These are phyloP conservation scores for Gobionotothen gibberifrons DNA, from an alignment of 2,797 vertebrate genomes.

Conservation along the genomic window DNA sequence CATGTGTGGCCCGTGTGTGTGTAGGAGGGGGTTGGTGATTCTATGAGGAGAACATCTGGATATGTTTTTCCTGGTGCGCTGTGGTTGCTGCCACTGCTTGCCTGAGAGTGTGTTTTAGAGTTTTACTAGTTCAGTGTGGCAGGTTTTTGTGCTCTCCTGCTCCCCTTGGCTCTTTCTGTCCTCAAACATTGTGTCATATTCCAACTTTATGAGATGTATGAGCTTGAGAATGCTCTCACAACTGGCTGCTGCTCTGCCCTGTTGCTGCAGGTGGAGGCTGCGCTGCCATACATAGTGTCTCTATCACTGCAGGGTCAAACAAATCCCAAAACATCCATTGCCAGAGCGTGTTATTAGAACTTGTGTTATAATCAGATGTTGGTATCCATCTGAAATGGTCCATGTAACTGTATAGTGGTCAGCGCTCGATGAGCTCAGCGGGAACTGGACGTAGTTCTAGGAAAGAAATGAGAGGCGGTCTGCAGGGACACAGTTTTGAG, in stretches of 20 bases:
- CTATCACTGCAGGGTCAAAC: slow-evolving; percentile 3
- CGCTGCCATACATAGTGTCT: not conserved
- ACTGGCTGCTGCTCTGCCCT: not conserved
- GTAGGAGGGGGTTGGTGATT: slow-evolving; percentile 69
- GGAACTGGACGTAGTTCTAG: slow-evolving; percentile 36
- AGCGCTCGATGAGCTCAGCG: slow-evolving; percentile 13
- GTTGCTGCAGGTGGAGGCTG: slow-evolving; percentile 44
- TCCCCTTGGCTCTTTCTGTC: slow-evolving; percentile 48
- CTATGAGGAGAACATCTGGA: slow-evolving; percentile 80
- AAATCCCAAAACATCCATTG: slow-evolving; percentile 27
- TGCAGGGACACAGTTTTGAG: slow-evolving; percentile 23
- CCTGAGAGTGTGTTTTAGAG: slow-evolving; percentile 47
- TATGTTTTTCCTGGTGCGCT: slow-evolving; percentile 79
- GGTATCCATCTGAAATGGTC: slow-evolving; percentile 12
- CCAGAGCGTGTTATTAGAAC: slow-evolving; percentile 44
- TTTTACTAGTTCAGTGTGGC: slow-evolving; percentile 68
- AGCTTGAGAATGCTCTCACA: slow-evolving; percentile 20
- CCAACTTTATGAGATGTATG: slow-evolving; percentile 31
- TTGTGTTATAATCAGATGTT: slow-evolving; percentile 36
- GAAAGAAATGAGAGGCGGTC: slow-evolving; percentile 30
- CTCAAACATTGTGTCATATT: slow-evolving; percentile 36
- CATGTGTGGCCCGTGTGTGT: slow-evolving; percentile 61
- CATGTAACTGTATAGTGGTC: slow-evolving; percentile 8
- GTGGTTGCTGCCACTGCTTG: slow-evolving; percentile 68
- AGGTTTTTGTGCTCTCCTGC: slow-evolving; percentile 48